These are phyloP conservation scores for Pediacus dermestoides DNA, from an alignment of 2,888 invertebrate species.

Conservation along the genomic window DNA sequence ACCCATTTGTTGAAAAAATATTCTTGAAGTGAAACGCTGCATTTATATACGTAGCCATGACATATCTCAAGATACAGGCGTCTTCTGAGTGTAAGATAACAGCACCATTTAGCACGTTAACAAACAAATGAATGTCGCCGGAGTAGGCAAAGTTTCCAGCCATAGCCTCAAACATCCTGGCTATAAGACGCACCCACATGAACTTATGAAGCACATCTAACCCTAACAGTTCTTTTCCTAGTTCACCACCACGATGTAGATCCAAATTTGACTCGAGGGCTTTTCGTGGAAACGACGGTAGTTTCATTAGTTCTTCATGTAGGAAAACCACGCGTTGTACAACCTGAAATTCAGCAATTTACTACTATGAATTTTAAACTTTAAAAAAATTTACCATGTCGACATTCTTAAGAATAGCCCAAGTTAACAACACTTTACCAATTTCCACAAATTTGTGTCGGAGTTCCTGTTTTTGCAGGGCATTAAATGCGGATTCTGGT, in stretches of 20 bases:
- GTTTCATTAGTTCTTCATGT: conserved; percentile 97
- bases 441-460: conserved; percentile 94
- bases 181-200: conserved; percentile 96
- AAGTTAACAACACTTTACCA: conserved; percentile 88
- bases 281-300: conserved; percentile 97
- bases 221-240: conserved; percentile 72
- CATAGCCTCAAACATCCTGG: conserved; percentile 97
- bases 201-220: conserved; percentile 97
- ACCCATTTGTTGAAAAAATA: conserved; percentile 96
- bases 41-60: conserved; percentile 96
- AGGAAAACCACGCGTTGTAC: conserved; percentile 97
- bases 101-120: conserved; percentile 96
- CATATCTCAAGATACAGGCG: conserved; percentile 89
- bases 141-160: conserved; percentile 96
- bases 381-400: conserved; percentile 64
- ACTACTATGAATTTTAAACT: no score
- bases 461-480: conserved; percentile 85
- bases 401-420: conserved; percentile 89
- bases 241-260: conserved; percentile 82
- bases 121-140: conserved; percentile 93
- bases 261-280: conserved; percentile 95
- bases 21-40: conserved; percentile 98
- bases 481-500: conserved; percentile 84
- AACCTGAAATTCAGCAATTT: conserved; percentile 66
- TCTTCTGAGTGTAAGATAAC: conserved; percentile 96